Evolutionary conservation across 2,888 invertebrate species (phyloP).

Genomic region (Agrotis clavis): DNA sequence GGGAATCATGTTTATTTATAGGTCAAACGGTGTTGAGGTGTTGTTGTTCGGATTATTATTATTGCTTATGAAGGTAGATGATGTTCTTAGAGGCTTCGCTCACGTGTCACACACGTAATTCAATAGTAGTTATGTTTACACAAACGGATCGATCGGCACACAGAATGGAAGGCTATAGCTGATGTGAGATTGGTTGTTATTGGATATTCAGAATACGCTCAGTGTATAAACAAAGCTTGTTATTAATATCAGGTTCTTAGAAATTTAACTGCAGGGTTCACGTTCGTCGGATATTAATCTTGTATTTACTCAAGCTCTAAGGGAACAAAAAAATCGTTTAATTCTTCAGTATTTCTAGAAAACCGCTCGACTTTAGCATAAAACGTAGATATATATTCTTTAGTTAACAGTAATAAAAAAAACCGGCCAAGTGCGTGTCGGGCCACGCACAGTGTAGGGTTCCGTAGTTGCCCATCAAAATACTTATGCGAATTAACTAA

Average conservation of each 20-base stretch:
- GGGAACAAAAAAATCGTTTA: background rate
- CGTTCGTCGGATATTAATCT: background rate
- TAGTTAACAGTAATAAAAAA: too few relatives aligned
- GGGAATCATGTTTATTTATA: conserved; percentile 29
- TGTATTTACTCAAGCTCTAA: background rate
- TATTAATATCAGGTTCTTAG: conserved; percentile 13
- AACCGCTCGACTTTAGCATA: too few relatives aligned
- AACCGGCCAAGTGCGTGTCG: too few relatives aligned
- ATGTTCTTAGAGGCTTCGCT: conserved; percentile 61
- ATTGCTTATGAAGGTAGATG: conserved; percentile 48
- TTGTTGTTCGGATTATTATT: conserved; percentile 35
- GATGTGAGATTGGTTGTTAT: conserved; percentile 46
- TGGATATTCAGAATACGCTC: conserved; percentile 31
- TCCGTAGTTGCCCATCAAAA: too few relatives aligned
- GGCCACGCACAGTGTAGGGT: too few relatives aligned
- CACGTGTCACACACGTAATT: conserved; percentile 59
- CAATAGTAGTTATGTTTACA: conserved; percentile 51
- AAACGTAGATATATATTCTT: background rate
- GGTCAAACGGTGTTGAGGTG: conserved; percentile 8
- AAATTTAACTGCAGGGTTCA: background rate
- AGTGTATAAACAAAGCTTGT: conserved; percentile 18
- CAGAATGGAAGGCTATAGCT: conserved; percentile 37
- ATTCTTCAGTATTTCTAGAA: too few relatives aligned
- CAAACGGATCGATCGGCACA: conserved; percentile 45
- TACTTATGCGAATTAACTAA: too few relatives aligned